A percentile compares a stretch with the other conserved stretches of the same genome.
These are phyloP conservation scores for Pseudorectes ferrugineus DNA, from an alignment of 2,113 vertebrate species.

Conservation along the genomic window DNA sequence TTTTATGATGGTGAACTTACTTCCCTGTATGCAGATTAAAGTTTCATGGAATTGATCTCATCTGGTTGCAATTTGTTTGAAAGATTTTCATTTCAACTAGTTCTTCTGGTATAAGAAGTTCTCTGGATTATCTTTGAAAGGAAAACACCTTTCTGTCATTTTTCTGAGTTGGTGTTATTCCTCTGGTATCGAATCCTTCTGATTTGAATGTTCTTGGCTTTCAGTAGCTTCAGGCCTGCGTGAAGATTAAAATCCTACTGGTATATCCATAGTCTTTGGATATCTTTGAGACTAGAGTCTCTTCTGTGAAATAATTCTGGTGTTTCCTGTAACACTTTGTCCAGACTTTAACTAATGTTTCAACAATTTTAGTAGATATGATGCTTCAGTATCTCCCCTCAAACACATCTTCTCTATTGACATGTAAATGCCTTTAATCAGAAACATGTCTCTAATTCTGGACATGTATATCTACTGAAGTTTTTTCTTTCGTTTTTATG, in stretches of 20 bases:
- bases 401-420: background rate
- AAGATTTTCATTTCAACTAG: background rate
- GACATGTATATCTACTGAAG: background rate
- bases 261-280: background rate
- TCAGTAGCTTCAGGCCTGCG: background rate
- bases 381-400: background rate
- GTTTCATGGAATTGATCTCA: background rate
- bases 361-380: background rate
- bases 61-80: background rate
- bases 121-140: background rate
- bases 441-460: background rate
- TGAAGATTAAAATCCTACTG: background rate
- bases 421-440: background rate
- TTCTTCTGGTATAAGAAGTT: background rate
- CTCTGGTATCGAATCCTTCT: background rate
- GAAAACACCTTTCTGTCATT: background rate
- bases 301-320: background rate
- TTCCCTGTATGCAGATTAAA: background rate
- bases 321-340: background rate
- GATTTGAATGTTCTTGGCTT: background rate
- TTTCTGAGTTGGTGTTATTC: background rate
- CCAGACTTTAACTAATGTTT: background rate
- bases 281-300: background rate
- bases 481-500: background rate
- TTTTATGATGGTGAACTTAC: background rate